Base-by-base conservation (phyloP, 2,113 vertebrate genomes). In the Garra rufa region DNA sequence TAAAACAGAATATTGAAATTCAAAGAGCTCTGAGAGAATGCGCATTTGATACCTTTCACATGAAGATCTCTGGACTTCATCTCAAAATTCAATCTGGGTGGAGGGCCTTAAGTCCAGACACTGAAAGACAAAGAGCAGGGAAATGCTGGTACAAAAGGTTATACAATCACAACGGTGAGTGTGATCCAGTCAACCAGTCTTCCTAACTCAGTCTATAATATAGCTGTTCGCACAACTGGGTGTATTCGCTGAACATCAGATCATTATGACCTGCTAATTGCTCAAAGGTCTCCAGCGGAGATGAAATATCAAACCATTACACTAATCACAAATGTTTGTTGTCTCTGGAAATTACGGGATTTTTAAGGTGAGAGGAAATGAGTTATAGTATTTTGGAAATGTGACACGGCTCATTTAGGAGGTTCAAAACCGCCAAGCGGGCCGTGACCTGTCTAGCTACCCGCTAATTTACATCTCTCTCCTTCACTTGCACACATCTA, bases 51-150 rank as follows among this genome's bases (percentile, higher is more conserved):
- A 67, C 82, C 55, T 63, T 44, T 59, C 34, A 76, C 41, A 74
- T 34, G 73, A 26, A 81, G 76, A 65, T 85, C 69, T 85, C 84
- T 85, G 83, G 76, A 79, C 63, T 85, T 85, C 76, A 85, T 80
- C 83, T 79, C 28, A 61, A 81, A 85, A 85, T 44, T 81, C 55
- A 30, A 77, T 76, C 55, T 85, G 84, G 84, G 84, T 81, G 76
- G 84, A 85, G 84, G 77, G 69, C 50, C 83, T 73, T 48, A 38
- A 28, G 43, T 28, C 41, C 30, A 79, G 48, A 59, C 48, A 44
- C 63, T 46, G 65, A 73, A 71, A 79, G 76, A 85, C 30, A 79
- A 43, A 76, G 74, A 67, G 59, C 41, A 83, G 74, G 65, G 63
- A 79, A 78, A 55, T 15, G 65, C 63, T 14, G n/a, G 46, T 65